Base-by-base conservation (phyloP, 2,888 invertebrate species). In the Acleris sparsana region DNA sequence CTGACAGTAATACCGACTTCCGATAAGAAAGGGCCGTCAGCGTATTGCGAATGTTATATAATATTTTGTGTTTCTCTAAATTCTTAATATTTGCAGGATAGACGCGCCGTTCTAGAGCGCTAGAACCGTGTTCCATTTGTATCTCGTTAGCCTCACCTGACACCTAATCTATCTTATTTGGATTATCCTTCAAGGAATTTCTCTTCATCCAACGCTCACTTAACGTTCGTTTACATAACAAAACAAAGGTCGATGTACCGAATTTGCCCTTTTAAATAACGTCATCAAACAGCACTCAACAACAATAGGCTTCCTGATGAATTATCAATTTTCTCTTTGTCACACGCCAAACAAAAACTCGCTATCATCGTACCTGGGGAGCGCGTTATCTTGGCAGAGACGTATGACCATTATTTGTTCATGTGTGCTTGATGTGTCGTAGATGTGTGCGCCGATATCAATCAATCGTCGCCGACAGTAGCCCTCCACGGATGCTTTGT, bases 301-400 rank as follows among this genome's bases (percentile, higher is more conserved):
- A 80, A 87, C 87, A 87, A 87, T 83, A 76, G 80, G 76, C 75
- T 55, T 79, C 73, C 84, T 86, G 87, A 87, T 88, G 86, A 88
- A 89, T 87, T 88, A 88, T 87, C 87, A 88, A 88, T 89, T 88
- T 87, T 84, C 88, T 83, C 85, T 88, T 87, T 87, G 86, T 88
- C 85, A 84, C 86, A 80, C 77, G 78, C 83, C 86, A 87, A 87
- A 89, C 88, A 88, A 88, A 88, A 88, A 87, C 85, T 84, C 81
- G 77, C 79, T 79, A 86, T 85, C 80, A 80, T 83, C 79, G 79
- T 86, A 87, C 87, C 88, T 89, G 84, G 84, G 83, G 83, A 85
- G 79, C 80, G 80, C 80, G 87, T 86, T 88, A 90, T 89, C 89
- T 87, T 87, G 89, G 87, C 89, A 89, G 86, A 87, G 90, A 90